phyloP scores from a whole-genome alignment of 2,888 invertebrate genomes.

The Conchocele bisecta region DNA sequence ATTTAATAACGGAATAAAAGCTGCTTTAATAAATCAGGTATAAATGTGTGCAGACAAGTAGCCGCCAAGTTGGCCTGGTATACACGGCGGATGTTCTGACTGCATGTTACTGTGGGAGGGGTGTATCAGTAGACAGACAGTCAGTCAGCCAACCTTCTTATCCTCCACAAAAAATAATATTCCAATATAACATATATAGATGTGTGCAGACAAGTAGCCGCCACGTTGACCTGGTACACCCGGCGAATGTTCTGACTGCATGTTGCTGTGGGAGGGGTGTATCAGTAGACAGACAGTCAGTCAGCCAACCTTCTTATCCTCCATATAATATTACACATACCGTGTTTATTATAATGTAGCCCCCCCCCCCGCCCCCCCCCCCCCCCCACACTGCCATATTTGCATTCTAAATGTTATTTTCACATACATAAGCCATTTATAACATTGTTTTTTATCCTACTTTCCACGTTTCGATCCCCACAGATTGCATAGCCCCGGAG shows the following conservation, averaged over 20 bases:
- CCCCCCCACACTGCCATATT: too few species aligned
- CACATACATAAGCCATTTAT: too few species aligned
- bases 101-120: constrained; percentile 48
- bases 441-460: too few species aligned
- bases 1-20: too few species aligned
- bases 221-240: constrained; percentile 9
- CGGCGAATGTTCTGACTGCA: constrained; percentile 42
- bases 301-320: constrained; percentile 55
- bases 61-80: constrained; percentile 30
- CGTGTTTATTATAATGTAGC: too few species aligned
- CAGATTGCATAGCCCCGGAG: too few species aligned
- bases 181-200: too few species aligned
- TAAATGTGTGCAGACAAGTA: constrained; percentile 42
- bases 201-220: constrained; percentile 7
- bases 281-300: constrained; percentile 39
- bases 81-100: constrained; percentile 38
- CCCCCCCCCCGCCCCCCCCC: too few species aligned
- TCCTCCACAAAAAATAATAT: constrained; percentile 41
- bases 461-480: too few species aligned
- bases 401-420: too few species aligned
- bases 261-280: constrained; percentile 55
- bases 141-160: constrained; percentile 50
- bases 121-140: constrained; percentile 48
- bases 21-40: too few species aligned
- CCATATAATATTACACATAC: constrained; percentile 15